A percentile compares a stretch with the other conserved stretches of the same genome.
Evolutionary conservation across 2,888 invertebrate genomes (phyloP).

Genomic region (Caenorhabditis sinica): DNA sequence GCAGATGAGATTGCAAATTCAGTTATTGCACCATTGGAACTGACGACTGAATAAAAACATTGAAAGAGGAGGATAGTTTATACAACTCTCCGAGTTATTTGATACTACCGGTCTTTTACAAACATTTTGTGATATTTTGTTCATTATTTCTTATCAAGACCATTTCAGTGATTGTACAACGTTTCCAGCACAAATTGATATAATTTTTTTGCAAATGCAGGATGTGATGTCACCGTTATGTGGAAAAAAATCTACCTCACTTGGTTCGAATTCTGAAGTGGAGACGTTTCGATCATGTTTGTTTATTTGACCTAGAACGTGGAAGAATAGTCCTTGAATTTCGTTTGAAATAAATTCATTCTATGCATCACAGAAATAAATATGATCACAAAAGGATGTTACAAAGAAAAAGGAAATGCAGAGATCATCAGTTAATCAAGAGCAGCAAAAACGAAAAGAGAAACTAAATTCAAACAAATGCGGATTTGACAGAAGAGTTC

Average conservation of each 20-base stretch:
- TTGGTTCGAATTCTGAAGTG: neutral
- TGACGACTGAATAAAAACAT: slow-evolving; percentile 7
- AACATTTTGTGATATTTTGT: neutral
- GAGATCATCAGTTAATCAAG: no score
- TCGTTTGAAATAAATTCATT: neutral
- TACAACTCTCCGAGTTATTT: neutral
- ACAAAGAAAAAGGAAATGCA: neutral
- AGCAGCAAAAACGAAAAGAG: no score
- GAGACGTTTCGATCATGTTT: no score
- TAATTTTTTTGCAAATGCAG: neutral
- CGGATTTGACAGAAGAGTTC: slow-evolving; percentile 60
- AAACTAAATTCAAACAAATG: slow-evolving; percentile 31
- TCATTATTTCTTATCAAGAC: slow-evolving; percentile 10
- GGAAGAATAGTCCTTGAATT: neutral
- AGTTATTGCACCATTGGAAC: neutral
- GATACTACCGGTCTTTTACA: neutral
- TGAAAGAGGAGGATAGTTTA: slow-evolving; percentile 3
- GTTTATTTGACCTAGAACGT: neutral
- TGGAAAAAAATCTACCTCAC: neutral
- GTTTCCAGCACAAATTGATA: neutral
- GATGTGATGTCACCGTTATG: neutral
- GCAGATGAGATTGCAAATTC: neutral
- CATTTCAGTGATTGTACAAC: neutral
- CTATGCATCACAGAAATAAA: slow-evolving; percentile 22
- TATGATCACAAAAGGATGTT: neutral